Evolutionary conservation across 2,888 invertebrate genomes (phyloP).

Genomic region (Xanthorhoe designata): DNA sequence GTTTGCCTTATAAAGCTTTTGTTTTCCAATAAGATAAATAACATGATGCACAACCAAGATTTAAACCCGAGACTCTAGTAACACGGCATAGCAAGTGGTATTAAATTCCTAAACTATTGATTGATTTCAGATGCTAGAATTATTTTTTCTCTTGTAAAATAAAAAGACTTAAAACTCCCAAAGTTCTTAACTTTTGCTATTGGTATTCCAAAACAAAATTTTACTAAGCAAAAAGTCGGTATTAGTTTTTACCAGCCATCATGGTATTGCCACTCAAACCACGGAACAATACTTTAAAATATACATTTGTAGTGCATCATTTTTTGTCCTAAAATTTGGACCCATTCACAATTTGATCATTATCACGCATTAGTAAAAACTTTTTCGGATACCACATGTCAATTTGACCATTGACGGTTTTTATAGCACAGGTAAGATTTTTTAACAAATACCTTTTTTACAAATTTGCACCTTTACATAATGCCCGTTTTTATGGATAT

Average conservation of each 20-base stretch:
- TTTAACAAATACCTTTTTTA: conserved; percentile 53
- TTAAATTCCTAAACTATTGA: too few species aligned
- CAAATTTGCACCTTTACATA: conserved; percentile 72
- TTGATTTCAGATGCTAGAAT: too few species aligned
- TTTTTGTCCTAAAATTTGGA: conserved; percentile 35
- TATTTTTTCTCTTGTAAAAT: too few species aligned
- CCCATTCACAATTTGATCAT: conserved; percentile 58
- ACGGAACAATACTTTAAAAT: conserved; percentile 27
- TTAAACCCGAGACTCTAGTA: too few species aligned
- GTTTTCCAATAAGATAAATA: too few species aligned
- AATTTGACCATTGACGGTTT: conserved; percentile 67
- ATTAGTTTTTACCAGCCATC: background rate
- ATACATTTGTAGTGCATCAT: conserved; percentile 26
- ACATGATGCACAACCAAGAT: too few species aligned
- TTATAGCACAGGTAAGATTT: conserved; percentile 56
- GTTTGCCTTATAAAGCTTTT: too few species aligned
- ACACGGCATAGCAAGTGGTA: too few species aligned
- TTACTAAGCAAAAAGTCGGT: background rate
- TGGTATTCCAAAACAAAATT: too few species aligned
- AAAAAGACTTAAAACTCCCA: too few species aligned
- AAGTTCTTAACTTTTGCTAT: too few species aligned
- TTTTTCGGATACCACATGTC: conserved; percentile 67
- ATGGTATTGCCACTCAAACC: background rate
- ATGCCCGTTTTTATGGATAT: conserved; percentile 70
- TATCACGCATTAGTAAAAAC: conserved; percentile 68